Conservation (phyloP, 1,140 invertebrate genomes). For the Eubasilissa regina region DNA sequence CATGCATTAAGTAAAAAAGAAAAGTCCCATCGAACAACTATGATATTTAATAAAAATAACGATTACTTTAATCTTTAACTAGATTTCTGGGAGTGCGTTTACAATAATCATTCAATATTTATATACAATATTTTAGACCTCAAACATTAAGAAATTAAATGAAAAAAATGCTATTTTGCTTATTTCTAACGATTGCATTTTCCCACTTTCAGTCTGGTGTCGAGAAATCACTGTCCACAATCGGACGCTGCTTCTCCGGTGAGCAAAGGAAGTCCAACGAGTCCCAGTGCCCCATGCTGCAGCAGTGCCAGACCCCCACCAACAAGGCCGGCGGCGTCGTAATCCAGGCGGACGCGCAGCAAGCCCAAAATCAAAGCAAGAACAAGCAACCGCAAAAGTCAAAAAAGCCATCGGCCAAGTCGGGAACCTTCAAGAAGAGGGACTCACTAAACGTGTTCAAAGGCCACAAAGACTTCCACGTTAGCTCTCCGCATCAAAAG, state of each 20-base stretch:
- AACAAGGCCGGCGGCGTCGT: constrained; percentile 66
- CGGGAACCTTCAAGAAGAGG: constrained; percentile 67
- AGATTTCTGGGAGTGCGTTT: too few species aligned
- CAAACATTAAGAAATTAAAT: too few species aligned
- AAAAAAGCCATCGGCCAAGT: constrained; percentile 63
- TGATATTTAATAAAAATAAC: too few species aligned
- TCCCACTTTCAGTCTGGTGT: constrained; percentile 79
- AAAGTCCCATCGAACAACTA: too few species aligned
- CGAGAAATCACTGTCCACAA: constrained; percentile 70
- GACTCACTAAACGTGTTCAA: constrained; percentile 70
- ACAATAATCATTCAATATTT: too few species aligned
- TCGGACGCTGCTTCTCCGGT: constrained; percentile 76
- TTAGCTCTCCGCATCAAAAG: constrained; percentile 77
- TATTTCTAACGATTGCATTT: constrained; percentile 32
- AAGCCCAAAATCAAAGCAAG: constrained; percentile 62
- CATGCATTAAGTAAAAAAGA: too few species aligned
- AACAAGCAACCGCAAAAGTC: constrained; percentile 62
- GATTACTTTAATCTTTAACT: too few species aligned
- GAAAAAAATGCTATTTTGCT: too few species aligned
- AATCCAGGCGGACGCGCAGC: constrained; percentile 64
- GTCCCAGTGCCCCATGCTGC: constrained; percentile 82
- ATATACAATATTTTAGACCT: too few species aligned
- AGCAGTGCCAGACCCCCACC: constrained; percentile 66
- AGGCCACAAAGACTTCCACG: constrained; percentile 67
- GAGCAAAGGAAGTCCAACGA: constrained; percentile 80